Base-by-base conservation (phyloP, 2,113 vertebrate genomes). In the Anoplopoma fimbria region DNA sequence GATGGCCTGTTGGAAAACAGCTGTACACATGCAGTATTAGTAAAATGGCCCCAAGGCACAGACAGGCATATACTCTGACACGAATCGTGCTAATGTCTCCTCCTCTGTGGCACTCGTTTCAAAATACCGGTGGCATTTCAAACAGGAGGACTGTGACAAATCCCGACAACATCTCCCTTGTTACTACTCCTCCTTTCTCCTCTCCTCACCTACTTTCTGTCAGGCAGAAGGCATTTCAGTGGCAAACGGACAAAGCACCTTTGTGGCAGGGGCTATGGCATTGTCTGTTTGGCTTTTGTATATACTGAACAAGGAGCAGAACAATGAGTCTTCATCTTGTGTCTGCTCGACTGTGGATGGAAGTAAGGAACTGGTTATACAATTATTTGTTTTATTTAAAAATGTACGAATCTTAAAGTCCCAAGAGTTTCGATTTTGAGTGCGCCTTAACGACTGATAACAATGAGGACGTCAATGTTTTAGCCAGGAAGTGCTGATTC, bases 151-250 rank as follows among this genome's bases (percentile, higher is more conserved):
- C 82, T 81, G 78, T 86, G 87, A 92, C 62, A 12, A 75, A 89
- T 83, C 71, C 75, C 89, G 91, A 92, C 89, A 89, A 71, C 77
- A 61, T 89, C 75, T 90, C 81, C 87, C 88, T 81, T 81, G 80
- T 85, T 88, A 84, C 84, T 38, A 31, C 81, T 60, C 74, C 74
- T 23, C n/a, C 71, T 58, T 58, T 58, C 51, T 33, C 29, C 67
- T 23, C 57, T 33, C 58, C 55, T 58, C 33, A 58, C 27, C 61
- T 67, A n/a, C 69, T 77, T 68, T 65, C 69, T 87, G 74, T 89
- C 89, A 87, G 69, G 73, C 72, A 88, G 73, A 80, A 82, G 79
- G 53, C 15, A n/a, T 88, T 79, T 90, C 83, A 67, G 81, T 69
- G 49, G 80, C 78, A 85, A 90, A 72, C 14, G 36, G 81, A 89